Base-by-base conservation (phyloP, 92 coral and sea anemone genomes). In the Metridium senile region DNA sequence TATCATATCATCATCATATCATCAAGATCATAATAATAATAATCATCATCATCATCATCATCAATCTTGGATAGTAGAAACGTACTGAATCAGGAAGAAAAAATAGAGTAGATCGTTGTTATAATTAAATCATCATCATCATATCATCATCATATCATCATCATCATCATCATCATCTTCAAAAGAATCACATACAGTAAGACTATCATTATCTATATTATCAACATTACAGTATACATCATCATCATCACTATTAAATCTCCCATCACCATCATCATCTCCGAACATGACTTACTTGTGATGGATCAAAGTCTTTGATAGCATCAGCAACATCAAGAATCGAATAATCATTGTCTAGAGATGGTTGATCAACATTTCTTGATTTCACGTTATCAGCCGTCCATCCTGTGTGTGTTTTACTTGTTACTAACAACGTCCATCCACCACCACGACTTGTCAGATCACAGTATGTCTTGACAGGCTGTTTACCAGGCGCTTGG, bases 371-470 rank as follows among this genome's bases (percentile, higher is more conserved):
- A 26, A 28, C 18, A 66, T 66, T 82, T 64, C 86, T 82, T 22
- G 39, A 18, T 47, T 75, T 82, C 17, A 82, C 68, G 68, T 82
- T 82, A 4, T 82, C 82, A 31, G 77, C 58, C 16, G 45, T 63
- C 86, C 86, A 82, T 0, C 82, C 86, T 26, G 19, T 74, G 33
- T 82, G 81, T 3, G 81, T 74, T 57, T 76, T 70, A 68, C 86
- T 82, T 26, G 86, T 82, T 26, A 70, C 76, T 26, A 82, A 54
- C 35, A 82, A 58, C 17, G 86, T 74, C 86, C 86, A 82, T 2
- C 86, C 86, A 1, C 86, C 86, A 21, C 86, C 86, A 20, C 76
- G 66, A 33, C 72, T 63, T 10, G 86, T 74, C 53, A 82, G 56
- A 75, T 82, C 86, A 39, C 86, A 82, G 58, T 82, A 54, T 1